These are phyloP conservation scores for Malurus leucopterus DNA, from an alignment of 2,797 vertebrate species.

Conservation along the genomic window DNA sequence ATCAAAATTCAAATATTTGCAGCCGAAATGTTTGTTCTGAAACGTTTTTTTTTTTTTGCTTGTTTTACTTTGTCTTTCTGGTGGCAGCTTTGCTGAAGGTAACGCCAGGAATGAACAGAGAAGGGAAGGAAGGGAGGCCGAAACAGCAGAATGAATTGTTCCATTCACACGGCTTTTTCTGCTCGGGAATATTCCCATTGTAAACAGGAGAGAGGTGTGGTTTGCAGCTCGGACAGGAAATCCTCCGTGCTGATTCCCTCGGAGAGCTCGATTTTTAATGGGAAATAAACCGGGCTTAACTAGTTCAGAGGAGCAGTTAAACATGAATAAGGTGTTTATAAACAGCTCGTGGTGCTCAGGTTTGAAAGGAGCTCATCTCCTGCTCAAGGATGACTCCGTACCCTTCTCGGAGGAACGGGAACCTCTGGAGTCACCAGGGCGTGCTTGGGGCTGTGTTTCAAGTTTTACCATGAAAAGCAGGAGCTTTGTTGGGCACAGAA, in stretches of 20 bases:
- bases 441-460: too few species aligned
- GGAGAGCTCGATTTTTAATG: background rate
- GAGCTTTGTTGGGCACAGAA: too few species aligned
- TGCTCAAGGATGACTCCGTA: too few species aligned
- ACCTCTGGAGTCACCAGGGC: too few species aligned
- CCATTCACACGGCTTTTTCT: constrained; percentile 52
- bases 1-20: background rate
- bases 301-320: background rate
- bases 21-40: background rate
- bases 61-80: background rate
- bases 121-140: constrained; percentile 58
- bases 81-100: background rate
- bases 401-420: too few species aligned
- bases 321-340: background rate
- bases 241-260: constrained; percentile 50
- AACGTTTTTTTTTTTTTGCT: background rate
- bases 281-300: background rate
- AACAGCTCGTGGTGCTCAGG: background rate
- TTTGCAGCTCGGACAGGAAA: constrained; percentile 55
- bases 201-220: constrained; percentile 67
- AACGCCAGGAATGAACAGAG: constrained; percentile 37
- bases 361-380: background rate
- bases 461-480: too few species aligned
- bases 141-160: constrained; percentile 56
- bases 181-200: constrained; percentile 36